These are phyloP conservation scores for Drosophila niveifrons DNA, from an alignment of 2,888 invertebrate genomes.

Conservation along the genomic window DNA sequence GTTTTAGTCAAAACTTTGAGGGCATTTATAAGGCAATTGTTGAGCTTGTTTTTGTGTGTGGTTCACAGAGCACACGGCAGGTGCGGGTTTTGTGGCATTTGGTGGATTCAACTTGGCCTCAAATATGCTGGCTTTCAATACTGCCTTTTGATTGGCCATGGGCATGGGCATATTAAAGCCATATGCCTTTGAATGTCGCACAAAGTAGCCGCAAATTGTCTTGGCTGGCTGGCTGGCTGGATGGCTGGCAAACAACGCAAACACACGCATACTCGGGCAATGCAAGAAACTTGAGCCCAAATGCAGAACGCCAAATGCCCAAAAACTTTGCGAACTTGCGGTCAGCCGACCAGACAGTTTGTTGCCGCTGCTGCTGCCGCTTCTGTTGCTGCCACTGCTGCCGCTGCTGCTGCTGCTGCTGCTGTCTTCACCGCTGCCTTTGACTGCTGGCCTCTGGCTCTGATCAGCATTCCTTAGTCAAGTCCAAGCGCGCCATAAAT, in stretches of 20 bases:
- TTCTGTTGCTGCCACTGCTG: constrained; percentile 2
- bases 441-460: constrained; percentile 16
- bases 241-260: constrained; percentile 19
- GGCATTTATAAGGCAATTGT: constrained; percentile 80
- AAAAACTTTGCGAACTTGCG: constrained; percentile 60
- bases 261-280: constrained; percentile 21
- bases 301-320: constrained; percentile 54
- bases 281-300: constrained; percentile 56
- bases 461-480: constrained; percentile 45
- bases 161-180: constrained; percentile 14
- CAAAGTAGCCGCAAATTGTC: constrained; percentile 61
- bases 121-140: constrained; percentile 14
- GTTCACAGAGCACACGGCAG: constrained; percentile 58
- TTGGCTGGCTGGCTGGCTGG: constrained; percentile 45
- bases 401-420: constrained; percentile 12
- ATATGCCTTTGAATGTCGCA: constrained; percentile 43
- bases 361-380: constrained; percentile 18
- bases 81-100: constrained; percentile 44
- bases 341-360: constrained; percentile 58
- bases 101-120: neutral
- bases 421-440: constrained; percentile 12
- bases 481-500: constrained; percentile 61
- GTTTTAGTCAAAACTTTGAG: constrained; percentile 67
- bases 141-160: constrained; percentile 21
- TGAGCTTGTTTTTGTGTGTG: constrained; percentile 60